These are phyloP conservation scores for Passer montanus DNA, from an alignment of 2,113 vertebrate species.

Conservation along the genomic window DNA sequence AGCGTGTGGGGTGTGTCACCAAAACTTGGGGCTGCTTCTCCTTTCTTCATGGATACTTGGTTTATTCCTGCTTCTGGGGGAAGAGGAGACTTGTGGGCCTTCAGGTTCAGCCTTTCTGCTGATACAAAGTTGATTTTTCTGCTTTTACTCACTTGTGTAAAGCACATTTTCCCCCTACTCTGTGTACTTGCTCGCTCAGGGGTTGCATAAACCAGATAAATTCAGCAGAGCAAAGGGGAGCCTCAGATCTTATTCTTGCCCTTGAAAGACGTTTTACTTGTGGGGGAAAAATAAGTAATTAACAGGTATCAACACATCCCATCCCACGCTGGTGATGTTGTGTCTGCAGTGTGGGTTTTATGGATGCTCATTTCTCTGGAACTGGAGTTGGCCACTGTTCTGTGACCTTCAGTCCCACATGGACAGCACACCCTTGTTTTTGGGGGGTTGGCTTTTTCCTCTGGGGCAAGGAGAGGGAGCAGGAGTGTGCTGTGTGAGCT, in stretches of 20 bases:
- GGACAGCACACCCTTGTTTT: neutral
- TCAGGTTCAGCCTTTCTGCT: neutral
- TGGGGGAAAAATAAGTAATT: neutral
- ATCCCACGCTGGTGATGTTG: accelerated
- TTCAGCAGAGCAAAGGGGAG: neutral
- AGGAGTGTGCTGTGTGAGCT: accelerated
- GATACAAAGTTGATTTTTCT: neutral
- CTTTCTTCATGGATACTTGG: accelerated
- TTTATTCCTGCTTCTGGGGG: neutral
- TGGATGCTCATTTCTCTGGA: accelerated
- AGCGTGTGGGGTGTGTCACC: neutral
- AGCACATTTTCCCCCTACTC: neutral
- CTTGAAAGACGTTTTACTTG: neutral
- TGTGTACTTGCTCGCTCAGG: accelerated
- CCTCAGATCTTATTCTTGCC: neutral
- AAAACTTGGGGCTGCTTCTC: neutral
- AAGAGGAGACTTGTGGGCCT: neutral
- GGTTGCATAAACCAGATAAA: neutral
- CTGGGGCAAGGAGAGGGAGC: neutral
- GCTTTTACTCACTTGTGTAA: neutral
- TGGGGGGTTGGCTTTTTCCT: neutral
- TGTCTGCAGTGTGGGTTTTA: neutral
- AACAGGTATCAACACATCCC: accelerated
- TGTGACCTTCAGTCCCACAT: neutral
- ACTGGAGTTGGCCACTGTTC: neutral